Evolutionary conservation across 2,797 vertebrate species (phyloP), one percentile per base, ranked within the genome.

Genomic region (Lepus townsendii): DNA sequence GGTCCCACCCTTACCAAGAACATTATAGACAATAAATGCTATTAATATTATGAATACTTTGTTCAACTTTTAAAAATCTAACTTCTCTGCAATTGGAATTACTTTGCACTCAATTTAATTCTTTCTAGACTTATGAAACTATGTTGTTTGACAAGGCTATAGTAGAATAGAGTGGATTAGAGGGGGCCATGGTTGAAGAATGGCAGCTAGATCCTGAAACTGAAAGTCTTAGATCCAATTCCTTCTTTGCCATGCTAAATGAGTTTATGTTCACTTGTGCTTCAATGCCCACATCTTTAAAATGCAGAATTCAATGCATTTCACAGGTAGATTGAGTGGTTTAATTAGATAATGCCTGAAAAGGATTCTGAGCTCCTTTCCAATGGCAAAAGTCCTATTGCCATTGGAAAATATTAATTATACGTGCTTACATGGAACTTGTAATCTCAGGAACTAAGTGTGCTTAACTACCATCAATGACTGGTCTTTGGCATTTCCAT

Each of bases 351-450:
- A 96, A 95, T 93, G 83, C 79, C 76, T 94, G 83, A 57, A 72
- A 96, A 96, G 80, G 77, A 94, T 88, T 95, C 88, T 88, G 91
- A 97, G 89, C 24, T 94, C 80, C 76, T 93, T 71, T 63, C 91
- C 93, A 97, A 95, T 78, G 65, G 91, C 80, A 95, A 89, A 95
- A 76, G 52, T 91, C 35, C 78, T 93, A 92, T 84, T 88, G 38
- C 72, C 47, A 82, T 38, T 91, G 69, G 89, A 94, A 97, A 96
- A 96, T 96, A 96, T 96, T 97, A 97, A 96, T 96, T 97, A 96
- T 83, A 82, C n/a, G 73, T 86, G 72, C 84, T 95, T 94, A 95
- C 30, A 57, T 0, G 1, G 83, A 91, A 95, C 9, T 66, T 95
- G 95, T 95, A 92, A 95, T 95, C 80, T 95, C 89, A 96, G 69